Percentiles rank a stretch among this genome's conserved stretches.
phyloP scores from a whole-genome alignment of 2,888 invertebrate genomes.

The Pandemis corylana region DNA sequence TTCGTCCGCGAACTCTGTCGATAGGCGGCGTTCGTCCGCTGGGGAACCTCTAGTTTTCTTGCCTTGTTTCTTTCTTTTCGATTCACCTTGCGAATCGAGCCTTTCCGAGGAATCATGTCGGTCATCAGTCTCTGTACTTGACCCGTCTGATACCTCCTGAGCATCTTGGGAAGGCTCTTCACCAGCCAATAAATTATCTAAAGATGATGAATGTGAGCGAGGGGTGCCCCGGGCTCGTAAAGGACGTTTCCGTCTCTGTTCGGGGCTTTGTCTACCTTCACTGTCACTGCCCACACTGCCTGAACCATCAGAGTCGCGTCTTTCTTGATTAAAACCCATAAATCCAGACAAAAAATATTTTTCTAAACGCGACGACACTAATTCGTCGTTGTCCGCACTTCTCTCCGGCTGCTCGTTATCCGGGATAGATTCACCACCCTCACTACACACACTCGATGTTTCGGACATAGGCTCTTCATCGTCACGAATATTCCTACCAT shows the following conservation, averaged over 20 bases:
- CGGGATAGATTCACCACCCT: slow-evolving; percentile 90
- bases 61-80: slow-evolving; percentile 92
- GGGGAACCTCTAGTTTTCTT: slow-evolving; percentile 88
- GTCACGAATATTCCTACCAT: slow-evolving; percentile 85
- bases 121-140: slow-evolving; percentile 91
- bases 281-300: slow-evolving; percentile 96
- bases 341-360: slow-evolving; percentile 95
- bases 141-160: slow-evolving; percentile 88
- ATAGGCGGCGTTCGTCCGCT: slow-evolving; percentile 87
- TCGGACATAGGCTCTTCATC: slow-evolving; percentile 90
- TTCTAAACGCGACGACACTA: slow-evolving; percentile 93
- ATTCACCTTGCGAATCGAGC: slow-evolving; percentile 91
- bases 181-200: slow-evolving; percentile 90
- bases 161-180: slow-evolving; percentile 83
- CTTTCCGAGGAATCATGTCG: slow-evolving; percentile 88
- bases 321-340: slow-evolving; percentile 91
- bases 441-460: slow-evolving; percentile 94
- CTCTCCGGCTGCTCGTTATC: slow-evolving; percentile 85
- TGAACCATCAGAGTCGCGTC: slow-evolving; percentile 92
- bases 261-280: slow-evolving; percentile 94
- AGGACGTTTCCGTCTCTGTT: slow-evolving; percentile 91
- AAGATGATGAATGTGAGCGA: slow-evolving; percentile 91
- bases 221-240: slow-evolving; percentile 93
- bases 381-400: slow-evolving; percentile 87
- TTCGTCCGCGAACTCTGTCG: slow-evolving; percentile 86